Base-by-base conservation (phyloP, 2,113 vertebrate species). In the Chinchilla lanigera region DNA sequence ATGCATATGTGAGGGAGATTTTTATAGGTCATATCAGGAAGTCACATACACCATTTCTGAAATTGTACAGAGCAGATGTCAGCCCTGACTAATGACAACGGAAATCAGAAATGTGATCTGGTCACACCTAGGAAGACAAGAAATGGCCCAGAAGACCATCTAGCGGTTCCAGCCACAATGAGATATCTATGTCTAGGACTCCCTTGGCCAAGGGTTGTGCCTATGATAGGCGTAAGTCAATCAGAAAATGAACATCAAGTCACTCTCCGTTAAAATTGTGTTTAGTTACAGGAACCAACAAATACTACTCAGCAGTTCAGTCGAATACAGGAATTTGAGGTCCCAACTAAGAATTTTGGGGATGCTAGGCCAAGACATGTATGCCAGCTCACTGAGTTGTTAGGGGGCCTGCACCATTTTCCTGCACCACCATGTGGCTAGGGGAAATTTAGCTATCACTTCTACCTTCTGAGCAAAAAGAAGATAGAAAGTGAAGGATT, bases 71-170 rank as follows among this genome's bases (percentile, higher is more conserved):
- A 85, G 33, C 69, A 61, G 63, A 73, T 90, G 41, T 61, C 63
- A 94, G 22, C 13, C 56, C 33, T 52, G 52, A 90, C 26, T 56
- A 90, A 73, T 30, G 28, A 90, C 56, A 71, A 82, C 69, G 61
- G 47, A 90, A 50, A 95, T 75, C 50, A 71, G 90, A 93, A 93
- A 52, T 81, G 54, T 41, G 33, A n/a, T 73, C 30, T 44, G 73
- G 63, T 7, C 86, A 63, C 20, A 44, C 44, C 28, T 33, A 65
- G 28, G 41, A 94, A 69, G 22, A 81, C 63, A 89, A 50, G 26
- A 93, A 67, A 19, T 35, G 19, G 80, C 13, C 19, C 19, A 56
- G 73, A 63, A 75, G 33, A 56, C 44, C 50, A 71, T 7, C 54
- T 50, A 58, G 47, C 58, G 47, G 5, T 85, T 86, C 80, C 61